Percentiles rank a stretch among this genome's conserved stretches.
These are phyloP conservation scores for Microcebus jonahi DNA, from an alignment of 2,113 vertebrate species.

Conservation along the genomic window DNA sequence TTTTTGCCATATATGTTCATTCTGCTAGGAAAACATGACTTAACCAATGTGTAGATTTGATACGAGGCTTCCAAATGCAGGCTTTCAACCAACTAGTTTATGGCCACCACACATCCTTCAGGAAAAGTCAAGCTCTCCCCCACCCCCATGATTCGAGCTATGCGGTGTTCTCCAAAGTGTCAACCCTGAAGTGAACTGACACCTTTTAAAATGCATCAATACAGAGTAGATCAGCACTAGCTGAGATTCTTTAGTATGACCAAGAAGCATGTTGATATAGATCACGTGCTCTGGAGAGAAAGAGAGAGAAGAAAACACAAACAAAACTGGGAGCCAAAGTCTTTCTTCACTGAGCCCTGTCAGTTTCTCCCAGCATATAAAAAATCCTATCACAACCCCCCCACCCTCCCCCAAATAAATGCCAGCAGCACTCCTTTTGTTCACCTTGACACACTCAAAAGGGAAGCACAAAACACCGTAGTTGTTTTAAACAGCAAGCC, in stretches of 20 bases:
- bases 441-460: conserved; percentile 60
- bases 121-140: not conserved
- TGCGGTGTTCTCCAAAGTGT: conserved; percentile 17
- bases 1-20: not conserved
- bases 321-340: not conserved
- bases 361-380: not conserved
- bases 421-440: conserved; percentile 26
- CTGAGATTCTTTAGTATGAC: not conserved
- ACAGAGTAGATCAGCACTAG: not conserved
- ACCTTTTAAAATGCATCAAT: not conserved
- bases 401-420: conserved; percentile 38
- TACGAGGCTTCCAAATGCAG: not conserved
- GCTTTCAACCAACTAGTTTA: not conserved
- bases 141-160: not conserved
- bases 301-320: not conserved
- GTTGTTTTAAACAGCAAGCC: conserved; percentile 69
- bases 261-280: not conserved
- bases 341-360: not conserved
- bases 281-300: not conserved
- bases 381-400: not conserved
- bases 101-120: not conserved
- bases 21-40: conserved; percentile 40
- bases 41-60: not conserved
- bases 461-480: conserved; percentile 50
- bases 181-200: not conserved